Evolutionary conservation across 2,797 vertebrate species (phyloP).

Genomic region (Diplodus sargus): DNA sequence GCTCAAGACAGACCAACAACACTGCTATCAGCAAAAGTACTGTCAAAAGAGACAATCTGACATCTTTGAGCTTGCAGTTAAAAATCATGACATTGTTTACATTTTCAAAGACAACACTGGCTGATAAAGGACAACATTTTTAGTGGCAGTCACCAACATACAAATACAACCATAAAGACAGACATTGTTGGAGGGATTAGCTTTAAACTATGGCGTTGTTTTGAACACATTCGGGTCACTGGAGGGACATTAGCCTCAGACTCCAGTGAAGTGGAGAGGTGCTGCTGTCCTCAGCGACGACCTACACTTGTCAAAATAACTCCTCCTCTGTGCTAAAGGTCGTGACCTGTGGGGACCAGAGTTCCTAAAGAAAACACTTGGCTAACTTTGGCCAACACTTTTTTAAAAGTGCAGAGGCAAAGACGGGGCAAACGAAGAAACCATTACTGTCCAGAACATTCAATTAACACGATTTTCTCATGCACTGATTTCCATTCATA

Average conservation of each 20-base stretch:
- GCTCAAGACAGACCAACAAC: too few species aligned
- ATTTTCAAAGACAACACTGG: too few species aligned
- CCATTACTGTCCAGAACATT: neutral
- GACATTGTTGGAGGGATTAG: neutral
- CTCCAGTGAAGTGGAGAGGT: neutral
- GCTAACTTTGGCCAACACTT: constrained; percentile 38
- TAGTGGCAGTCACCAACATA: neutral
- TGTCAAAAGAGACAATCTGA: too few species aligned
- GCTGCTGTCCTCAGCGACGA: constrained; percentile 16
- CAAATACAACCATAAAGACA: neutral
- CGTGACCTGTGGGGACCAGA: constrained; percentile 45
- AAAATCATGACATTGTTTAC: too few species aligned
- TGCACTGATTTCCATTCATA: constrained; percentile 28
- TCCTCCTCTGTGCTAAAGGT: constrained; percentile 45
- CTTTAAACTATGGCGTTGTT: neutral
- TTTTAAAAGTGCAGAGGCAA: neutral
- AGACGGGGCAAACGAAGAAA: neutral
- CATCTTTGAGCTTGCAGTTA: too few species aligned
- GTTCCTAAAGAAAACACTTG: constrained; percentile 20
- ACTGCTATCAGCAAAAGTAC: too few species aligned
- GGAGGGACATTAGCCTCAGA: constrained; percentile 27
- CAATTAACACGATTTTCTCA: neutral
- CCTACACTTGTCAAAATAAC: constrained; percentile 62
- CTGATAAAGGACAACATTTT: too few species aligned
- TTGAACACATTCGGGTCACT: constrained; percentile 39